phyloP scores from a whole-genome alignment of 1,140 invertebrate genomes.

The Platyscapa corneri region DNA sequence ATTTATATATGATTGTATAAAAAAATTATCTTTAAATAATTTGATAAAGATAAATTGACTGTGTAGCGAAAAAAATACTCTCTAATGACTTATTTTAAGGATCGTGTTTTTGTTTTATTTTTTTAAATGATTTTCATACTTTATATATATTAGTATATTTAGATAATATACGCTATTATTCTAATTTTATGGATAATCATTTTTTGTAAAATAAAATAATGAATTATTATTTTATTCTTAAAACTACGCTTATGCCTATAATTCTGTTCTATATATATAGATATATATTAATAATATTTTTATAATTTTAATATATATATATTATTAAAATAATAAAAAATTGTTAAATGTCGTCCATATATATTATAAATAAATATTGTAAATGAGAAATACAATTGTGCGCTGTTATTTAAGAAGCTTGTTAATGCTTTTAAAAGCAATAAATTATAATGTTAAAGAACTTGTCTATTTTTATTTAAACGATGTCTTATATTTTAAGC shows the following conservation, averaged over 20 bases:
- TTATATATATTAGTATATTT: conserved; percentile 27
- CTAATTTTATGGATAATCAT: background rate
- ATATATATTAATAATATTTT: too few relatives aligned
- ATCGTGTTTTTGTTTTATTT: background rate
- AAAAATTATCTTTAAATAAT: conserved; percentile 15
- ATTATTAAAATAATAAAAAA: conserved; percentile 26
- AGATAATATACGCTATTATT: conserved; percentile 27
- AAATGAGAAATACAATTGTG: conserved; percentile 38
- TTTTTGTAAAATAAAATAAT: background rate
- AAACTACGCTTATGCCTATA: conserved; percentile 35
- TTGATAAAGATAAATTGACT: background rate
- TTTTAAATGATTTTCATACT: conserved; percentile 10
- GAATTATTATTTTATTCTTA: background rate
- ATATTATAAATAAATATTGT: conserved; percentile 31
- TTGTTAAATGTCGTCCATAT: conserved; percentile 45
- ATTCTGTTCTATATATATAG: conserved; percentile 4
- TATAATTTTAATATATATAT: conserved; percentile 2
- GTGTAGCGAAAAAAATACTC: background rate
- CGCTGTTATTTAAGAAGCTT: conserved; percentile 48
- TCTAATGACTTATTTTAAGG: background rate
- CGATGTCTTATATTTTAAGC: background rate
- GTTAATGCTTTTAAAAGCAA: conserved; percentile 47
- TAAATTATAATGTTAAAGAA: conserved; percentile 47
- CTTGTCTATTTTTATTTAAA: background rate
- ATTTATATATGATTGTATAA: background rate